Base-by-base conservation (phyloP, 2,888 invertebrate genomes). In the Nasonovia ribisnigri region DNA sequence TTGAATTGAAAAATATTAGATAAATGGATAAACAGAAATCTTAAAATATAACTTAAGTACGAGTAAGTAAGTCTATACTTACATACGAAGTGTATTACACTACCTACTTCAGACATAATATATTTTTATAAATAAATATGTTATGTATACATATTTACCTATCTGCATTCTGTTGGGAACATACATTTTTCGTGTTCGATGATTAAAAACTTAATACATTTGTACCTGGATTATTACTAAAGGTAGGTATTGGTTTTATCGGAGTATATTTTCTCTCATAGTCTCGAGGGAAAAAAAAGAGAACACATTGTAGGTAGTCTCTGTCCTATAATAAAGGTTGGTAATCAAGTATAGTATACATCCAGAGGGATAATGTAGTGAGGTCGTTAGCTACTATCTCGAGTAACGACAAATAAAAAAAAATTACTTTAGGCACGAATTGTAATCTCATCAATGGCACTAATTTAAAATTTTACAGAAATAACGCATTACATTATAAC, bases 221-320 rank as follows among this genome's bases (percentile, higher is more conserved):
- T 36, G 36, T 67, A 67, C 67, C 67, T 6, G 67, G 67, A 67
- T 67, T 67, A 67, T 67, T 16, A 67, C 67, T 67, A 6, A 36
- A 67, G 36, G 67, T 43, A 10, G 29, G 10, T 48, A n/a, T n/a
- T 87, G n/a, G 6, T 48, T 46, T 89, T 13, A 89, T 89, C 24
- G 4, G 5, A 42, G 43, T 26, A 6, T 6, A 20, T 89, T 60
- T 54, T 89, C 89, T 42, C 29, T 42, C 1, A 46, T 46, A 60
- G 60, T 89, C 89, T 89, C 89, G 6, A 43, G 89, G 89, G 89
- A 16, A 10, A 89, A 89, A 89, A 60, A 89, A 57, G 57, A 57
- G 29, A 60, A 60, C 60, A 20, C 89, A 29, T 57, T 46, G 43
- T 89, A 89, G 57, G 89, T n/a, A 60, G 29, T 89, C 89, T 51